phyloP scores from a whole-genome alignment of 2,113 vertebrate genomes.

The Balaeniceps rex region DNA sequence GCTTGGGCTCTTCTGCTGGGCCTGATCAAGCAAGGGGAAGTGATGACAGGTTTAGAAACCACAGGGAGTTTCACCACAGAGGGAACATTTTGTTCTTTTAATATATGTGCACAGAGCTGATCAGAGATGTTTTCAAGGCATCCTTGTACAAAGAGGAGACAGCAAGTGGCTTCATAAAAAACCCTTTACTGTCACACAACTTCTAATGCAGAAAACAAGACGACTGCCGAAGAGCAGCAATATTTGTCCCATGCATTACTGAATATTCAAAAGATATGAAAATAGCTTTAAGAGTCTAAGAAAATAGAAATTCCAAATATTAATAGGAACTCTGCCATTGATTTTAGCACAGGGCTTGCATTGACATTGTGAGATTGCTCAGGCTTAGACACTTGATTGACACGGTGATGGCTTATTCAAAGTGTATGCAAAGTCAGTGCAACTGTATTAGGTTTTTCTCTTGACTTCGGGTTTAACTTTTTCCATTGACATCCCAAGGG shows the following conservation, averaged over 20 bases:
- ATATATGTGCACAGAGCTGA: neutral
- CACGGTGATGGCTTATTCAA: slow-evolving; percentile 71
- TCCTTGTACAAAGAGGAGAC: slow-evolving; percentile 19
- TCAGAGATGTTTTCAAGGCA: slow-evolving; percentile 22
- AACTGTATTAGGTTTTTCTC: slow-evolving; percentile 56
- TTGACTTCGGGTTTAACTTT: slow-evolving; percentile 63
- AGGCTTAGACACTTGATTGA: slow-evolving; percentile 72
- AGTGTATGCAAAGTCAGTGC: slow-evolving; percentile 64
- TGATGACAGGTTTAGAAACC: neutral
- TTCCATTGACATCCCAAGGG: slow-evolving; percentile 67
- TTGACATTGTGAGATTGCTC: slow-evolving; percentile 63
- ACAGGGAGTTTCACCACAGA: neutral
- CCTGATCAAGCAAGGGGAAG: neutral
- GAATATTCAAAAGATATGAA: slow-evolving; percentile 43
- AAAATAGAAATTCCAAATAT: slow-evolving; percentile 61
- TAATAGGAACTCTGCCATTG: slow-evolving; percentile 66
- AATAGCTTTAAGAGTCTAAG: slow-evolving; percentile 46
- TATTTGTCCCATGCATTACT: slow-evolving; percentile 16
- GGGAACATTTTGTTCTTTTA: neutral
- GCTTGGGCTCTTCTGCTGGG: neutral
- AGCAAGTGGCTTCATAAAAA: slow-evolving; percentile 45
- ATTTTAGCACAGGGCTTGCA: slow-evolving; percentile 57
- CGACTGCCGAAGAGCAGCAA: slow-evolving; percentile 24
- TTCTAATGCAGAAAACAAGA: slow-evolving; percentile 42
- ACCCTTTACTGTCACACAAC: slow-evolving; percentile 19